These are phyloP conservation scores for Nematolebias whitei DNA, from an alignment of 2,113 vertebrate species.

Conservation along the genomic window DNA sequence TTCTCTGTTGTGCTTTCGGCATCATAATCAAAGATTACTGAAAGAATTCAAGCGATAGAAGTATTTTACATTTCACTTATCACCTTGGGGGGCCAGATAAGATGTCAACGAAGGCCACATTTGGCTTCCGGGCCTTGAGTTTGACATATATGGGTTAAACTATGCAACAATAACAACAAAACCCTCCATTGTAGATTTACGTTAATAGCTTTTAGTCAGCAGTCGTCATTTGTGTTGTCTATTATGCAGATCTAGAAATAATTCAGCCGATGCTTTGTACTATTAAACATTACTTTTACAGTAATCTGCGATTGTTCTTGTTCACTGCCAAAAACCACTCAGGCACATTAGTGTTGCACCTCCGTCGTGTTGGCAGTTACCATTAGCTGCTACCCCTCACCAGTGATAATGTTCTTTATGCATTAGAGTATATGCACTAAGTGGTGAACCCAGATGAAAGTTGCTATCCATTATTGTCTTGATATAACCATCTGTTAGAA, in stretches of 20 bases:
- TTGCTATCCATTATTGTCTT: conserved; percentile 4
- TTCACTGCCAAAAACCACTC: background rate
- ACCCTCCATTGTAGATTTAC: background rate
- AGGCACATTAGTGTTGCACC: conserved; percentile 16
- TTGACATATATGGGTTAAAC: too few relatives aligned
- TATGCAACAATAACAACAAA: too few relatives aligned
- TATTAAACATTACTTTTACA: background rate
- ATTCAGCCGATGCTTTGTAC: background rate
- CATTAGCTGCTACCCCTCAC: conserved; percentile 8
- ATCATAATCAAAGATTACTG: too few relatives aligned
- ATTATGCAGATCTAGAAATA: background rate
- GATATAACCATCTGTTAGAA: conserved; percentile 4
- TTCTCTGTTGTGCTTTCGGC: too few relatives aligned
- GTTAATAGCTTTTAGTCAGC: conserved; percentile 20
- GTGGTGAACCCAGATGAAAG: conserved; percentile 13
- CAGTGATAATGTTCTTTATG: conserved; percentile 18
- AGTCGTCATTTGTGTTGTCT: background rate
- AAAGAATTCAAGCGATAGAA: too few relatives aligned
- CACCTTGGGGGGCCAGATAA: too few relatives aligned
- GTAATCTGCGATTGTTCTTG: background rate
- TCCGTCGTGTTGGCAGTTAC: background rate
- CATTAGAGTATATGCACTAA: conserved; percentile 19
- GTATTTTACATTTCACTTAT: too few relatives aligned
- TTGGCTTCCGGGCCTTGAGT: too few relatives aligned
- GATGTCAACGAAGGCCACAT: too few relatives aligned